phyloP scores from a whole-genome alignment of 2,888 invertebrate genomes.

The Neoascia interrupta region DNA sequence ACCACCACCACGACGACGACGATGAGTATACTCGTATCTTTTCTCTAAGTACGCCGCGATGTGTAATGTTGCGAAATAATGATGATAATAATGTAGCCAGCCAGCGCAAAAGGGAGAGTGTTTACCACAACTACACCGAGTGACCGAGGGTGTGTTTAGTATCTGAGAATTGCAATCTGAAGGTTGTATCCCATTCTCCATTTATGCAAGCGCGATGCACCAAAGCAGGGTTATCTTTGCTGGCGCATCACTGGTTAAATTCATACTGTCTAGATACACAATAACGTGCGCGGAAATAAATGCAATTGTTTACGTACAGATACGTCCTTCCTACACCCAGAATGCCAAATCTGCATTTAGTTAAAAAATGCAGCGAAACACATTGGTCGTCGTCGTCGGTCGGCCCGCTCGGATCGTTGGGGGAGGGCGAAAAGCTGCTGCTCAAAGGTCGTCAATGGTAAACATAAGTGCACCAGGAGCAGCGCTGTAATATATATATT shows the following conservation, averaged over 20 bases:
- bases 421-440: no score
- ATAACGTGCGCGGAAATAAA: conserved; percentile 60
- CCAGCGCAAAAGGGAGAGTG: conserved; percentile 12
- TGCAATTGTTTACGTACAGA: conserved; percentile 59
- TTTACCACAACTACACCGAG: conserved; percentile 50
- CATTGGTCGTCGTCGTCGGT: conserved; percentile 28
- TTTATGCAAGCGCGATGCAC: neutral
- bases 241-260: conserved; percentile 53
- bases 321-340: conserved; percentile 18
- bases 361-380: conserved; percentile 61
- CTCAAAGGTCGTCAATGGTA: conserved; percentile 46
- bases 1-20: no score
- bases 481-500: conserved; percentile 40
- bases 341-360: conserved; percentile 64
- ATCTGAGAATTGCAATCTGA: conserved; percentile 38
- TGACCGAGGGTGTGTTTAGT: conserved; percentile 61
- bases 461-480: conserved; percentile 63
- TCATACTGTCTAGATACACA: conserved; percentile 57
- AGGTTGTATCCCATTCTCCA: conserved; percentile 36
- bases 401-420: no score
- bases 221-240: conserved; percentile 47
- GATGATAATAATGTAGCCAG: conserved; percentile 51
- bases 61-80: conserved; percentile 63
- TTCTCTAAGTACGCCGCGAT: conserved; percentile 27
- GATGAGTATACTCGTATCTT: no score